A percentile compares a stretch with the other conserved stretches of the same genome.
Conservation (phyloP, 1,140 invertebrate species). For the Stenopsyche tienmushanensis region DNA sequence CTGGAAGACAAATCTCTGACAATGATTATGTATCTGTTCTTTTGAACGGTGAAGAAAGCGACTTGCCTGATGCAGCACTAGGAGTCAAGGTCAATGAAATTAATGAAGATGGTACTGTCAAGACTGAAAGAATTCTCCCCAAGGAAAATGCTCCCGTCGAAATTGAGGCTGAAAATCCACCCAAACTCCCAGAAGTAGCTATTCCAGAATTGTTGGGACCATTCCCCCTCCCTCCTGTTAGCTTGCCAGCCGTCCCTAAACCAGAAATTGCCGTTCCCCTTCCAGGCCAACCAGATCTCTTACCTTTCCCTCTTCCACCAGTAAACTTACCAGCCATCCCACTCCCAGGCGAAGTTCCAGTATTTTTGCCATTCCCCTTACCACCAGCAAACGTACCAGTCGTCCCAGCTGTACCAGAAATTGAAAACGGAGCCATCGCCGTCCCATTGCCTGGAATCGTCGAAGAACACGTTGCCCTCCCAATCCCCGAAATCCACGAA, state of each 20-base stretch:
- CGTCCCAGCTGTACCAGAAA: background rate
- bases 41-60: constrained; percentile 17
- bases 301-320: background rate
- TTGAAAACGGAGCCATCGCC: background rate
- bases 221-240: background rate
- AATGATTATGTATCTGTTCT: constrained; percentile 18
- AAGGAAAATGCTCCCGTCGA: background rate
- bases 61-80: constrained; percentile 6
- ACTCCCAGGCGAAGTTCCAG: background rate
- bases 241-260: background rate
- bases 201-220: background rate
- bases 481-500: background rate
- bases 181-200: background rate
- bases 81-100: constrained; percentile 21
- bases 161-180: background rate
- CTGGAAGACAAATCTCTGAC: background rate
- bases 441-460: background rate
- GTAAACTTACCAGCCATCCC: background rate
- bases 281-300: background rate
- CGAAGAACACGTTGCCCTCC: background rate
- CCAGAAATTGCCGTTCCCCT: background rate
- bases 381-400: background rate
- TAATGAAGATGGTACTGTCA: constrained; percentile 9
- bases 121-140: constrained; percentile 18
- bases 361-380: background rate